Evolutionary conservation across 2,113 vertebrate species (phyloP).

Genomic region (Ophiodon elongatus): DNA sequence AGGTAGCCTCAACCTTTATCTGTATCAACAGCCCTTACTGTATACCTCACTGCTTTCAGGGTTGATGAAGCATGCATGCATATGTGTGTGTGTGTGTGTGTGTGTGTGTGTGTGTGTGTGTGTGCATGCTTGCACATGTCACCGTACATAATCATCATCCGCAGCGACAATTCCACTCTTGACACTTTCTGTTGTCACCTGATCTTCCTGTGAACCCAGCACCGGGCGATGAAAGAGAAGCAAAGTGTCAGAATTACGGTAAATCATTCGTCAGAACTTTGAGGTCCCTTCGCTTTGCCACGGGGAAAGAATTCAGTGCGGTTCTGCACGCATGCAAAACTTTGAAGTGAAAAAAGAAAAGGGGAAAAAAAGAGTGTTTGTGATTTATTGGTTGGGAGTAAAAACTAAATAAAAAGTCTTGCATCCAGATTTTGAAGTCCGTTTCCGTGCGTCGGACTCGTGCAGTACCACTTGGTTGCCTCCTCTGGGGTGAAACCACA

Average conservation of each 20-base stretch:
- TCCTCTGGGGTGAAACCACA: slow-evolving; percentile 73
- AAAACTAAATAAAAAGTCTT: slow-evolving; percentile 30
- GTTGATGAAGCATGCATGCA: slow-evolving; percentile 32
- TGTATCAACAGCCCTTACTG: slow-evolving; percentile 50
- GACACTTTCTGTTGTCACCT: slow-evolving; percentile 43
- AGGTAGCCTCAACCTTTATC: slow-evolving; percentile 26
- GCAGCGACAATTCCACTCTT: slow-evolving; percentile 13
- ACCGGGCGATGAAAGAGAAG: slow-evolving; percentile 21
- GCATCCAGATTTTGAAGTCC: slow-evolving; percentile 26
- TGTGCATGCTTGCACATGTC: slow-evolving; percentile 35
- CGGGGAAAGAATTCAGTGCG: not conserved
- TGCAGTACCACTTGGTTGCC: slow-evolving; percentile 48
- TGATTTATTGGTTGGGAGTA: slow-evolving; percentile 25
- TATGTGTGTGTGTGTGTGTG: slow-evolving; percentile 5
- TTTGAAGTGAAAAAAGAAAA: slow-evolving; percentile 4
- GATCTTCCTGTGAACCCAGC: slow-evolving; percentile 49
- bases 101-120: slow-evolving; percentile 13
- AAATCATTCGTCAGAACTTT: not conserved
- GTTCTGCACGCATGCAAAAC: slow-evolving; percentile 37
- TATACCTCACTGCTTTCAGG: slow-evolving; percentile 40
- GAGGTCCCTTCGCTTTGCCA: not conserved
- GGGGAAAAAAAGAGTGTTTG: slow-evolving; percentile 13
- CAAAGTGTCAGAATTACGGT: not conserved
- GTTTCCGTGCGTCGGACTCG: slow-evolving; percentile 36
- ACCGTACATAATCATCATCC: slow-evolving; percentile 27